Evolutionary conservation across 1,140 invertebrate species (phyloP), one percentile per base, ranked within the genome.

Genomic region (Procambarus virginalis): DNA sequence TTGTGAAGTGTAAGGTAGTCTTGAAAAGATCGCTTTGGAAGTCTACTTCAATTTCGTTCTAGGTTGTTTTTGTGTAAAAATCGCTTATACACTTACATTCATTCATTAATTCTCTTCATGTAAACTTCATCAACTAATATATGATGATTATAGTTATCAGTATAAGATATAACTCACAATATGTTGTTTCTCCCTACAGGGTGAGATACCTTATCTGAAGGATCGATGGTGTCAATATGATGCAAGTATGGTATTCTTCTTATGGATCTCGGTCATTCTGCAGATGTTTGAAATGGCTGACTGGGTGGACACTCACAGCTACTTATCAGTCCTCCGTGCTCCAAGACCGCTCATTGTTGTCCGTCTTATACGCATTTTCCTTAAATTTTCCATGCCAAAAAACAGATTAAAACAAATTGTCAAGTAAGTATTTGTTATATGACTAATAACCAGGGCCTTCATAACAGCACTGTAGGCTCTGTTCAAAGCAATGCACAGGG

Each of bases 181-280:
- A 9, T 58, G 55, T 6, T 6, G 55, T 58, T 2, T 64, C 17
- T 64, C 17, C 60, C 94, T 95, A 84, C 94, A 98, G 97, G 97
- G 97, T 89, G 97, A 98, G 93, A 96, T 96, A 91, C 97, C 98
- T 51, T 99, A 99, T 93, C 95, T 99, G 79, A 98, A 97, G 95
- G 98, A 99, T 94, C 97, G 99, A 93, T 99, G 99, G 99, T 99
- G 98, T 94, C 98, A 99, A 95, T 99, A 99, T 95, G 99, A 99
- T 95, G 97, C 97, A 22, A 97, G 96, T 76, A 99, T 99, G 98
- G 97, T 99, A 45, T 96, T 99, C 92, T 99, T 99, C 93, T 95
- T 99, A 3, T 99, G 98, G 98, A 95, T 98, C 20, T 99, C 99
- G 2, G 97, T 99, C 48, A 96, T 99, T 92, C 94, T 99, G 14